Base-by-base conservation (phyloP, 2,888 invertebrate species). In the Eurytoma californica region DNA sequence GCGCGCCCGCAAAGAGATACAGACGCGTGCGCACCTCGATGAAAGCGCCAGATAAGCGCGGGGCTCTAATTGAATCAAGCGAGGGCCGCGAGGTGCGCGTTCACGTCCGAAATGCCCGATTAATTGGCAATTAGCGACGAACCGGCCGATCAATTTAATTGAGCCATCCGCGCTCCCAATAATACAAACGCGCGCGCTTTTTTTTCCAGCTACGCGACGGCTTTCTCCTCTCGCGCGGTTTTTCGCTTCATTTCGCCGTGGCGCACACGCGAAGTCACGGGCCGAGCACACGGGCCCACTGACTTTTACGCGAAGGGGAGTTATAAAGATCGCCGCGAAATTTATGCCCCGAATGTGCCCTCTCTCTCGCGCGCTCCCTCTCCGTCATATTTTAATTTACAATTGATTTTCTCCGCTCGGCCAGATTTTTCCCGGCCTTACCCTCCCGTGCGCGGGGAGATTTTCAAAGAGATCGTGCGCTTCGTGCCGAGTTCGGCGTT, bases 391-490 rank as follows among this genome's bases (percentile, higher is more conserved):
- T 72, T 72, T 72, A 60, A 72, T 72, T 72, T 72, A 60, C 72
- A 72, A 72, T 72, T 72, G 72, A 70, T 70, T 70, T 58, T 70
- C 69, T 70, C 58, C 28, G 47, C n/a, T 28, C 20, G 63, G 63
- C 5, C 39, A 63, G n/a, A 30, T 13, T 66, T 18, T 63, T 16
- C 4, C 20, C 24, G 14, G 55, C 67, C 5, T 9, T 18, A n/a
- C 53, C 24, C 9, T 61, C 60, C 58, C 60, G 60, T 3, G 55
- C 28, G 28, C 3, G 1, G 16, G 69, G 69, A 18, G 57, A 20
- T 28, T 28, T 49, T 61, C 72, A 20, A 47, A n/a, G 61, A 63
- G 72, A 53, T 72, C 72, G 63, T 61, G 72, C 61, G 24, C 12
- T 39, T 68, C 68, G 55, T 51, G 60, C 61, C 51, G 28, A 49